These are phyloP conservation scores for Limnephilus lunatus DNA, from an alignment of 2,888 invertebrate species.

Conservation along the genomic window DNA sequence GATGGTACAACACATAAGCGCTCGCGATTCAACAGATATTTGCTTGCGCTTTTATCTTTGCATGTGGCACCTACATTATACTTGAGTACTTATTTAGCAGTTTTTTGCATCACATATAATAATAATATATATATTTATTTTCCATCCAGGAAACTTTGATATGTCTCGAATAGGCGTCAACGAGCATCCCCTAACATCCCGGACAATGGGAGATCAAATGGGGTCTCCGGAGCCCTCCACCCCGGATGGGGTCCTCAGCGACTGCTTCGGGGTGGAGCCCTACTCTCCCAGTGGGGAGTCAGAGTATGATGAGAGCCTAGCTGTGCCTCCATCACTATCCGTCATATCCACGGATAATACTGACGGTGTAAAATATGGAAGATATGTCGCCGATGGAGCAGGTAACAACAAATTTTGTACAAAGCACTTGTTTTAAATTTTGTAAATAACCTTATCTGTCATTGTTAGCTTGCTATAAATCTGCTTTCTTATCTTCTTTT, in stretches of 20 bases:
- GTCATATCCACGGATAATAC: constrained; percentile 73
- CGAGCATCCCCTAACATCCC: constrained; percentile 29
- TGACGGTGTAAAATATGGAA: constrained; percentile 8
- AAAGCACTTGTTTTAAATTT: not conserved
- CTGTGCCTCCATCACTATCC: constrained; percentile 86
- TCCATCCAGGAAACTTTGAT: not conserved
- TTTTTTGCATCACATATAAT: not conserved
- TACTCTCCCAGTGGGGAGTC: constrained; percentile 74
- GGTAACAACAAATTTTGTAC: constrained; percentile 37
- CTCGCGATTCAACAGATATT: too few relatives aligned
- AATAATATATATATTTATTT: not conserved
- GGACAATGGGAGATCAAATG: constrained; percentile 6
- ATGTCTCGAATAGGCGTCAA: constrained; percentile 33
- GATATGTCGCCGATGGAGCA: constrained; percentile 67
- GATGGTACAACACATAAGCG: too few relatives aligned
- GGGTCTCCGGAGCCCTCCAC: constrained; percentile 45
- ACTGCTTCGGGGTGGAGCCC: constrained; percentile 52
- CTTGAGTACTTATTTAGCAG: not conserved
- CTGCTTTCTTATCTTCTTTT: not conserved
- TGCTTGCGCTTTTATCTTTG: too few relatives aligned
- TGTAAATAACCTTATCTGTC: not conserved
- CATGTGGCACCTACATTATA: not conserved
- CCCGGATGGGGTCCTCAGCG: constrained; percentile 32
- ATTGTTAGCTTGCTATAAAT: not conserved
- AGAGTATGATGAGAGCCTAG: constrained; percentile 89